Evolutionary conservation across 2,113 vertebrate species (phyloP), one percentile per base, ranked within the genome.

Genomic region (Ophthalmolycus amberensis): DNA sequence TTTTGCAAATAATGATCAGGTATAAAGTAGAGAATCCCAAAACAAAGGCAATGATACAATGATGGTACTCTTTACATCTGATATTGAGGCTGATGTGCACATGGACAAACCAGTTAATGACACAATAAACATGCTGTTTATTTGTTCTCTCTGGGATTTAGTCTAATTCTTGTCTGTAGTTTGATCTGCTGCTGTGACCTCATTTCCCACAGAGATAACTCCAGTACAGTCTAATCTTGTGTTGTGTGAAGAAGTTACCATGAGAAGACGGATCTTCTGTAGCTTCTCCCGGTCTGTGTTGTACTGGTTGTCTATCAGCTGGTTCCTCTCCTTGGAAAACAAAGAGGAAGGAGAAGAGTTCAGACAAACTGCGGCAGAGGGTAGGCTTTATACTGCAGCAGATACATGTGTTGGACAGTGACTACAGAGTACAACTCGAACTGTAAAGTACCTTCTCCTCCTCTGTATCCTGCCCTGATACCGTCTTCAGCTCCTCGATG

Each of bases 231-330:
- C 77, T 88, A 40, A 90, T 82, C 50, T 59, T 27, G 11, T 37
- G 40, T 56, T 38, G 3, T 52, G 50, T 79, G 48, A 50, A 67
- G 38, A 6, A 12, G 46, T 97, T 88, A 99, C 98, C 97, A 99
- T 93, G 20, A 99, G 92, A 71, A 99, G 94, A 0, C 97, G 96
- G 81, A 99, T 98, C 95, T 97, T 99, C 80, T 98, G 97, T 5
- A 99, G 96, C 50, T 99, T 99, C n/a, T 98, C 98, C 86, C 95
- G 92, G 86, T 99, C 98, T 15, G 92, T 85, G 84, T 92, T 94
- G 92, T 98, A 96, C 75, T 97, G 96, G 83, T 96, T 95, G 69
- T 99, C 96, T 81, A 99, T 96, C 38, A 96, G 86, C 71, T 94
- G 92, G 79, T 92, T 94, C 15, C 96, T 95, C 90, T 99, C 97